A percentile compares a stretch with the other conserved stretches of the same genome.
These are phyloP conservation scores for Thecocarcelia acutangulata DNA, from an alignment of 2,888 invertebrate species.

Conservation along the genomic window DNA sequence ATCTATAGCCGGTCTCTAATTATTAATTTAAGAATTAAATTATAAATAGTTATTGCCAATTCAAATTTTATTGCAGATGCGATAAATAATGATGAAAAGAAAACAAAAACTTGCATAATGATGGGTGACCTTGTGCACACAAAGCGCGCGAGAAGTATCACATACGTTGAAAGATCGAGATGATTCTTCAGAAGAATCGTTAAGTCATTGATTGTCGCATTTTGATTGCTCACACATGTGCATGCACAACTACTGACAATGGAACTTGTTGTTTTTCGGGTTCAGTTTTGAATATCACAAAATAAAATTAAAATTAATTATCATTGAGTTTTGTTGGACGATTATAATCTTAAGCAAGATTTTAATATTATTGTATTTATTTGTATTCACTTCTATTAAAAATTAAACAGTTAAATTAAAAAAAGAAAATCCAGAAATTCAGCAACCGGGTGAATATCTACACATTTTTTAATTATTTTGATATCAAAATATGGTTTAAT, in stretches of 20 bases:
- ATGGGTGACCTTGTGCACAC: constrained; percentile 32
- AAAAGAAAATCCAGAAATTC: not conserved
- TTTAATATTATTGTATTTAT: not conserved
- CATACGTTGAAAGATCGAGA: not conserved
- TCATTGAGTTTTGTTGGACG: constrained; percentile 4
- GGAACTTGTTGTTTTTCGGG: constrained; percentile 32
- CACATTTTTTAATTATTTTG: too few relatives aligned
- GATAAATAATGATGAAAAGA: constrained; percentile 2
- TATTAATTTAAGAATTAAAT: too few relatives aligned
- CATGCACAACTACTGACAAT: constrained; percentile 12
- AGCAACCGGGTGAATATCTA: too few relatives aligned
- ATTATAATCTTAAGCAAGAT: not conserved
- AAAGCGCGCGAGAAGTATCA: not conserved
- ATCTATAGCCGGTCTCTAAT: too few relatives aligned
- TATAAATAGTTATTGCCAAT: too few relatives aligned
- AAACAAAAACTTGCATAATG: constrained; percentile 25
- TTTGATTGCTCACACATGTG: not conserved
- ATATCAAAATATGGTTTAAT: not conserved
- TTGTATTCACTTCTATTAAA: not conserved
- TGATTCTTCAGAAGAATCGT: constrained; percentile 32
- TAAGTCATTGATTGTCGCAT: constrained; percentile 45
- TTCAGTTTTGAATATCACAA: constrained; percentile 1
- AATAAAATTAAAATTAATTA: not conserved
- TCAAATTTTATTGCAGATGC: too few relatives aligned
- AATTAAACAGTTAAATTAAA: not conserved